These are phyloP conservation scores for Choreutis nemorana DNA, from an alignment of 2,888 invertebrate species.

Conservation along the genomic window DNA sequence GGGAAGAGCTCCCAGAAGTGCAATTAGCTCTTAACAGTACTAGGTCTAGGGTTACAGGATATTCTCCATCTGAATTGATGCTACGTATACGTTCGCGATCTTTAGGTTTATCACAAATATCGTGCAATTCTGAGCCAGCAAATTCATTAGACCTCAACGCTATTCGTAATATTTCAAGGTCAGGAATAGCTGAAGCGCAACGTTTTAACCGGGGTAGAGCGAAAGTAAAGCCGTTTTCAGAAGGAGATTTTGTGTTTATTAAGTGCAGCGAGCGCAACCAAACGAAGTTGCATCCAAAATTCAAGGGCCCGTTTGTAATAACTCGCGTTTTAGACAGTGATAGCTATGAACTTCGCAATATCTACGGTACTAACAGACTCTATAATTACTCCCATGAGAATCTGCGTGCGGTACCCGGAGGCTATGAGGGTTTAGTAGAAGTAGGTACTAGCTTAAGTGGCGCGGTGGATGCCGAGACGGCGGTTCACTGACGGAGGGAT, in stretches of 20 bases:
- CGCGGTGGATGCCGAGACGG: too few species aligned
- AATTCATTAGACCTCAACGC: conserved; percentile 1
- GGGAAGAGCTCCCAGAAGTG: conserved; percentile 11
- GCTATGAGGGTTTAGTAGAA: too few species aligned
- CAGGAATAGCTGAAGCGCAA: not conserved
- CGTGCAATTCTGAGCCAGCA: not conserved
- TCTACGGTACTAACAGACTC: too few species aligned
- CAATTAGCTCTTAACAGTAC: conserved; percentile 16
- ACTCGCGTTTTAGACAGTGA: too few species aligned
- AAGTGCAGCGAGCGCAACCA: conserved; percentile 13
- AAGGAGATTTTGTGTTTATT: conserved; percentile 13
- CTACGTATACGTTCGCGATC: conserved; percentile 11
- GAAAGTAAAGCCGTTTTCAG: conserved; percentile 7
- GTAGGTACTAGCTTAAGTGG: too few species aligned
- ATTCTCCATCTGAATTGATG: conserved; percentile 15
- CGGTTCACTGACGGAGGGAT: conserved; percentile 11
- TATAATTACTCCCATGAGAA: too few species aligned
- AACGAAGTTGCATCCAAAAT: too few species aligned
- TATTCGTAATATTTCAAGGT: not conserved
- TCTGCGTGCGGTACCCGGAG: too few species aligned
- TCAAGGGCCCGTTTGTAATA: too few species aligned
- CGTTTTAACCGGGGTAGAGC: conserved; percentile 9
- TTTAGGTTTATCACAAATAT: conserved; percentile 6
- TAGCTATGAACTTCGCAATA: too few species aligned
- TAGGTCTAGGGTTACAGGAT: conserved; percentile 11